These are phyloP conservation scores for Octodonta nipae DNA, from an alignment of 2,888 invertebrate species.

Conservation along the genomic window DNA sequence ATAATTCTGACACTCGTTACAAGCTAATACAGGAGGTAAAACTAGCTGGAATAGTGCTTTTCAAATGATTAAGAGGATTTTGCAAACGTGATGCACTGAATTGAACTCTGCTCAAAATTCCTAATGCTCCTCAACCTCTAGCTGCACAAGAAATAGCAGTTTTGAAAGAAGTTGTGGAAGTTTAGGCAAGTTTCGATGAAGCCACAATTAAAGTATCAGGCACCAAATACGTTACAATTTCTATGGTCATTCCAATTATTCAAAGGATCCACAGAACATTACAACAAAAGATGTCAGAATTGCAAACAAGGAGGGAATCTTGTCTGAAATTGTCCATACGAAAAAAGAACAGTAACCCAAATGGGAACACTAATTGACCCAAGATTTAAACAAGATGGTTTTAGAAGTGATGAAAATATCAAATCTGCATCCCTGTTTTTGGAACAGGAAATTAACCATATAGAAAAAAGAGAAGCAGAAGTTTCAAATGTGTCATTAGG, in stretches of 20 bases:
- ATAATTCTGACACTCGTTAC: conserved; percentile 5
- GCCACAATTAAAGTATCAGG: conserved; percentile 11
- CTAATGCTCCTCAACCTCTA: conserved; percentile 9
- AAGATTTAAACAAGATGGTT: conserved; percentile 10
- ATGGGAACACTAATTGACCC: conserved; percentile 10
- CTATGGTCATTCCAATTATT: conserved; percentile 7
- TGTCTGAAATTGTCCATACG: conserved; percentile 8
- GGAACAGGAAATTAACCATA: conserved; percentile 4
- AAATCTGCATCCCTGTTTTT: conserved; percentile 3
- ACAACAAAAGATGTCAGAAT: conserved; percentile 1
- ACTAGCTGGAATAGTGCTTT: too few relatives aligned
- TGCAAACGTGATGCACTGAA: conserved; percentile 9
- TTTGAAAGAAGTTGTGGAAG: conserved; percentile 8
- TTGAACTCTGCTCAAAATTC: conserved; percentile 9
- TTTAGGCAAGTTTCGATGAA: conserved; percentile 8
- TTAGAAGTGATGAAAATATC: conserved; percentile 9
- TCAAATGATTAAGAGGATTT: conserved; percentile 9
- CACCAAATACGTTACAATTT: conserved; percentile 8
- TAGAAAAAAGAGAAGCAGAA: too few relatives aligned
- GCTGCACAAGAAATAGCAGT: conserved; percentile 7
- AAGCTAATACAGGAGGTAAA: conserved; percentile 10
- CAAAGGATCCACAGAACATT: conserved; percentile 6
- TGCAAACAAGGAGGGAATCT: conserved; percentile 8
- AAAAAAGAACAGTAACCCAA: conserved; percentile 6
- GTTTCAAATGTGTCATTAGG: too few relatives aligned